Evolutionary conservation across 2,888 invertebrate species (phyloP).

Genomic region (Leistus spinibarbis): DNA sequence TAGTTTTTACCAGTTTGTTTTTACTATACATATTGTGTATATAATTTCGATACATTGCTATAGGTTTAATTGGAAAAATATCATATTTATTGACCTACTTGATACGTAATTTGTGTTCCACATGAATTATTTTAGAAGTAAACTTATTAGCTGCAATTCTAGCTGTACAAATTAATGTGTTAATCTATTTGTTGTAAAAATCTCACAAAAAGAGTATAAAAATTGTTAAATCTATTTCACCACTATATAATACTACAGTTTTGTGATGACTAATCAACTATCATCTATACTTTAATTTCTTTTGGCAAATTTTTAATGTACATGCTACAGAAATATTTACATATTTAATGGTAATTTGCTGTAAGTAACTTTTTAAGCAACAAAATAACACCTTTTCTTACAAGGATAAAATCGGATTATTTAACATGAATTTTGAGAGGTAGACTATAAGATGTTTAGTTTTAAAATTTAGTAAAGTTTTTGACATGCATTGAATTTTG

Average conservation of each 20-base stretch:
- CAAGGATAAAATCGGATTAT: not conserved
- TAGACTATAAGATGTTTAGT: not conserved
- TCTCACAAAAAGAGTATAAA: conserved; percentile 7
- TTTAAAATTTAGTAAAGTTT: not conserved
- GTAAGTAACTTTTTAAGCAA: not conserved
- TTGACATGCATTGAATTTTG: not conserved
- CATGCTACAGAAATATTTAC: conserved; percentile 3
- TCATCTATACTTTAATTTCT: not conserved
- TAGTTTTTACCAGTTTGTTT: not conserved
- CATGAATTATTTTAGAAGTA: not conserved
- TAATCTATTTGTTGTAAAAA: conserved; percentile 2
- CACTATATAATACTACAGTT: not conserved
- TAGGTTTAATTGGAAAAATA: not conserved
- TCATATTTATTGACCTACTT: not conserved
- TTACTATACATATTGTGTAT: not conserved
- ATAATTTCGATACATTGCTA: too few species aligned
- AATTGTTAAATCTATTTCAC: not conserved
- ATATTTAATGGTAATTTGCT: not conserved
- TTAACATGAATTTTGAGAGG: not conserved
- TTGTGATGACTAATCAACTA: not conserved
- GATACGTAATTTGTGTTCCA: not conserved
- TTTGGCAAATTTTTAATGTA: conserved; percentile 2
- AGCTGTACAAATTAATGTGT: not conserved
- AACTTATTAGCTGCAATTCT: not conserved
- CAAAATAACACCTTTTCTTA: not conserved